phyloP scores from a whole-genome alignment of 2,888 invertebrate genomes.

The Caenorhabditis sp. region DNA sequence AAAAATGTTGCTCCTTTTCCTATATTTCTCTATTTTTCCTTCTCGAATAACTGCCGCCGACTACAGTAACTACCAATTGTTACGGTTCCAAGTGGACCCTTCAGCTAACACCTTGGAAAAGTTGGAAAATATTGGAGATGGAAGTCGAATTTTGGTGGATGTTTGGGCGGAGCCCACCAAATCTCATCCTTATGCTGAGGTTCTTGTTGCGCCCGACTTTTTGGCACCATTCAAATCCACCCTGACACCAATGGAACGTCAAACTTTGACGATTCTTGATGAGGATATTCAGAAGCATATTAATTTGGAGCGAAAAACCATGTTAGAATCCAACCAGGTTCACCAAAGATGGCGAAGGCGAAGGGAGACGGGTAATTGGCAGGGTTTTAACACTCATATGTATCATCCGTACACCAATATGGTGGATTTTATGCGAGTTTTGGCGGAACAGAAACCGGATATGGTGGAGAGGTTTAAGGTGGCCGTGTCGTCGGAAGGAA shows the following conservation, averaged over 20 bases:
- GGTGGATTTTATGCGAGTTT: constrained; percentile 55
- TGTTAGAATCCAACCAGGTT: not conserved
- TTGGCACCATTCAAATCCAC: constrained; percentile 11
- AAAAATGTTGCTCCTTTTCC: not conserved
- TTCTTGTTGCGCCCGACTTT: constrained; percentile 61
- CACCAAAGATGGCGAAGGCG: not conserved
- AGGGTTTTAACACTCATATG: constrained; percentile 46
- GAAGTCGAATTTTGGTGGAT: constrained; percentile 39
- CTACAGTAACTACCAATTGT: constrained; percentile 1
- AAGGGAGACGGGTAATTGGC: constrained; percentile 8
- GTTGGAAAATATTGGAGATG: constrained; percentile 21
- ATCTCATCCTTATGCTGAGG: constrained; percentile 44
- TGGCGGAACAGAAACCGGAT: constrained; percentile 49
- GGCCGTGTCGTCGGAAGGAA: constrained; percentile 60
- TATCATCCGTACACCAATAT: constrained; percentile 61
- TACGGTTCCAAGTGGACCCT: constrained; percentile 29
- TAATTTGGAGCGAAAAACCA: not conserved
- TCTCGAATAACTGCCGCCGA: not conserved
- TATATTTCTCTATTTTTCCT: not conserved
- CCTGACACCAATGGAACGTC: constrained; percentile 7
- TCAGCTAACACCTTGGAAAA: constrained; percentile 24
- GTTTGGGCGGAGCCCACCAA: constrained; percentile 63
- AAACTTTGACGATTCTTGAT: constrained; percentile 20
- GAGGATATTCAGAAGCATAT: constrained; percentile 23
- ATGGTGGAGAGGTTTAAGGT: constrained; percentile 57